Conservation (phyloP, 1,140 invertebrate species). For the Drosophila paulistorum region DNA sequence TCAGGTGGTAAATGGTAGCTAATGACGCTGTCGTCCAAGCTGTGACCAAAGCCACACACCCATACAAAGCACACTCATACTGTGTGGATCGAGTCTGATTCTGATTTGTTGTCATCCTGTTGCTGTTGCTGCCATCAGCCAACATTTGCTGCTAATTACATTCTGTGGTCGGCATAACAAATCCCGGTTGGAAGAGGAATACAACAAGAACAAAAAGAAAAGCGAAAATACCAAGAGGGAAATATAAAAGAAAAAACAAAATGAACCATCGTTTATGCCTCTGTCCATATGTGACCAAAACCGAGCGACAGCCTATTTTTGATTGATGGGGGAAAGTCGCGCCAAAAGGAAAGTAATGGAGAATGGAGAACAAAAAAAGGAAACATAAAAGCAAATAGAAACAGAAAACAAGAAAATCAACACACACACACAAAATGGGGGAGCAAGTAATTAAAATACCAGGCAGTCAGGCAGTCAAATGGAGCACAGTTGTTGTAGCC, state of each 20-base stretch:
- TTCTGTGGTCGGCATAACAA: slow-evolving; percentile 79
- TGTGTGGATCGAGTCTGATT: slow-evolving; percentile 23
- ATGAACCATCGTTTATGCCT: slow-evolving; percentile 30
- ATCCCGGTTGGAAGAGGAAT: slow-evolving; percentile 40
- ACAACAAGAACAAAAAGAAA: slow-evolving; percentile 28
- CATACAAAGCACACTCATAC: not conserved
- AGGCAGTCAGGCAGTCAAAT: slow-evolving; percentile 63
- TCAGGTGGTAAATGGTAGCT: not conserved
- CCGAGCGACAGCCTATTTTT: slow-evolving; percentile 47
- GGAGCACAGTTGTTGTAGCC: slow-evolving; percentile 47
- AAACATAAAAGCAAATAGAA: slow-evolving; percentile 17
- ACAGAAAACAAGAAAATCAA: slow-evolving; percentile 31
- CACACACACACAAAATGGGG: slow-evolving; percentile 9
- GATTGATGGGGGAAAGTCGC: slow-evolving; percentile 64
- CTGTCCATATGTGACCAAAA: slow-evolving; percentile 52
- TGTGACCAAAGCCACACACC: slow-evolving; percentile 1
- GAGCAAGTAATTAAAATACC: slow-evolving; percentile 78
- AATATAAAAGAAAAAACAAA: slow-evolving; percentile 25
- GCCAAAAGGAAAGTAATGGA: slow-evolving; percentile 6
- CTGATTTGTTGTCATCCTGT: slow-evolving; percentile 12
- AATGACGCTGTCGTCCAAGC: slow-evolving; percentile 1
- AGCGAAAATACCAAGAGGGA: not conserved
- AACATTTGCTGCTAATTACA: slow-evolving; percentile 80
- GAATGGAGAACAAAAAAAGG: slow-evolving; percentile 15
- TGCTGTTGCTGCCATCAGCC: slow-evolving; percentile 33